These are phyloP conservation scores for Drosophila malerkotliana DNA, from an alignment of 1,140 invertebrate species.

Conservation along the genomic window DNA sequence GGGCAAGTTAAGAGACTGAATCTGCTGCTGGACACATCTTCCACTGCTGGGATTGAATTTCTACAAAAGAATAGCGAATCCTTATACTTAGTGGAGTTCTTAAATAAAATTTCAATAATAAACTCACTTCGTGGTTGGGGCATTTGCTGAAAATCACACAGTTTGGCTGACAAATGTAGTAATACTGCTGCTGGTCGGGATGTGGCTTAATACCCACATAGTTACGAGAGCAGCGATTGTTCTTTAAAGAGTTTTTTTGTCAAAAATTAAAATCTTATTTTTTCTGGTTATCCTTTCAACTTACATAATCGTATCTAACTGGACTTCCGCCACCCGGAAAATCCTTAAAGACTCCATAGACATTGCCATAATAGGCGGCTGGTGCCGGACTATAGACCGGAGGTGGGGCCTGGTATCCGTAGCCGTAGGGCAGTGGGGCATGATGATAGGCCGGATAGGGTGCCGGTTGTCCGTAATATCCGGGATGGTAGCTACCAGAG, in stretches of 20 bases:
- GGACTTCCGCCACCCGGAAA: conserved; percentile 82
- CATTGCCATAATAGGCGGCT: conserved; percentile 61
- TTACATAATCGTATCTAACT: conserved; percentile 73
- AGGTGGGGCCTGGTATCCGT: conserved; percentile 47
- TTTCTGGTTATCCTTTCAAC: conserved; percentile 7
- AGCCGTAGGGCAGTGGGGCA: conserved; percentile 46
- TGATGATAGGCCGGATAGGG: conserved; percentile 42
- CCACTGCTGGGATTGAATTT: conserved; percentile 61
- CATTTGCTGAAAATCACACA: conserved; percentile 83
- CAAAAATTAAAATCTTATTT: not conserved
- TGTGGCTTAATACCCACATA: conserved; percentile 79
- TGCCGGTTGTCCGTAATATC: conserved; percentile 34
- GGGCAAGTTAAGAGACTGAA: not conserved
- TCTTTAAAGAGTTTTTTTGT: conserved; percentile 23
- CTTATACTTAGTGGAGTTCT: not conserved
- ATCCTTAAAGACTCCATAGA: conserved; percentile 55
- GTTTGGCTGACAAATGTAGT: conserved; percentile 80
- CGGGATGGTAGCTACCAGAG: conserved; percentile 11
- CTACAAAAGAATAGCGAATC: conserved; percentile 9
- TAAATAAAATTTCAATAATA: not conserved
- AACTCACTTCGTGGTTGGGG: conserved; percentile 62
- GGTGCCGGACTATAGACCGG: conserved; percentile 43
- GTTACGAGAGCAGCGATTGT: conserved; percentile 78
- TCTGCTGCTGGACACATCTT: conserved; percentile 49
- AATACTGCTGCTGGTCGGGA: conserved; percentile 81